These are phyloP conservation scores for Palythoa grandiflora DNA, from an alignment of 92 coral and sea anemone species.

Conservation along the genomic window DNA sequence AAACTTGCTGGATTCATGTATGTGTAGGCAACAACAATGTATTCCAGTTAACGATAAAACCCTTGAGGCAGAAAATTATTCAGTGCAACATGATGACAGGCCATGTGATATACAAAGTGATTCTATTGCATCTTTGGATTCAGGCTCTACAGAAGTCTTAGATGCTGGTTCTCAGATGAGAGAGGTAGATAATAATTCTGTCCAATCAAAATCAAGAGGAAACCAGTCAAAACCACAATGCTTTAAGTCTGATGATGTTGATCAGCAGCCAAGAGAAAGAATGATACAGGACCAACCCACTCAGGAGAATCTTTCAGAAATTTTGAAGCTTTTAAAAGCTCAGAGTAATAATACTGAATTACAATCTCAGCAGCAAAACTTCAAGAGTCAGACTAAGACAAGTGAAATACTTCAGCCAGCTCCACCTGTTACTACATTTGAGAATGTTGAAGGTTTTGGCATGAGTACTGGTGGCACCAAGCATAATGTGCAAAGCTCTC, in stretches of 20 bases:
- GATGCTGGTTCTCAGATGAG: constrained; percentile 26
- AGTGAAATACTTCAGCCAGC: not conserved
- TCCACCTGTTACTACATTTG: not conserved
- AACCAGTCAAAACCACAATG: constrained; percentile 27
- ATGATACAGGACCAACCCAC: constrained; percentile 57
- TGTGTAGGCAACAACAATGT: not conserved
- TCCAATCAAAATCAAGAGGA: constrained; percentile 15
- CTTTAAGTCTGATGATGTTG: not conserved
- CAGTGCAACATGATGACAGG: constrained; percentile 24
- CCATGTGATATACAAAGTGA: constrained; percentile 53
- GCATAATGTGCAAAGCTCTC: not conserved
- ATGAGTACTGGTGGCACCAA: not conserved
- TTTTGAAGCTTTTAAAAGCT: constrained; percentile 65
- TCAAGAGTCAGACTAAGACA: not conserved
- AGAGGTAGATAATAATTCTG: not conserved
- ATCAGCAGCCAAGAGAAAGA: constrained; percentile 64
- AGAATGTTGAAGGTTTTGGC: not conserved
- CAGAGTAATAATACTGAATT: constrained; percentile 46
- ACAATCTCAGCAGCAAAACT: constrained; percentile 12
- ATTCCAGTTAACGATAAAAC: not conserved
- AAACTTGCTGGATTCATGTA: not conserved
- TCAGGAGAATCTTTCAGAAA: constrained; percentile 82
- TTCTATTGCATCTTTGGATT: constrained; percentile 65
- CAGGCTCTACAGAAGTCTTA: constrained; percentile 50
- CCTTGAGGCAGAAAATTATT: constrained; percentile 1